Base-by-base conservation (phyloP, 1,140 invertebrate genomes). In the Pseudomyrmex dendroicus region DNA sequence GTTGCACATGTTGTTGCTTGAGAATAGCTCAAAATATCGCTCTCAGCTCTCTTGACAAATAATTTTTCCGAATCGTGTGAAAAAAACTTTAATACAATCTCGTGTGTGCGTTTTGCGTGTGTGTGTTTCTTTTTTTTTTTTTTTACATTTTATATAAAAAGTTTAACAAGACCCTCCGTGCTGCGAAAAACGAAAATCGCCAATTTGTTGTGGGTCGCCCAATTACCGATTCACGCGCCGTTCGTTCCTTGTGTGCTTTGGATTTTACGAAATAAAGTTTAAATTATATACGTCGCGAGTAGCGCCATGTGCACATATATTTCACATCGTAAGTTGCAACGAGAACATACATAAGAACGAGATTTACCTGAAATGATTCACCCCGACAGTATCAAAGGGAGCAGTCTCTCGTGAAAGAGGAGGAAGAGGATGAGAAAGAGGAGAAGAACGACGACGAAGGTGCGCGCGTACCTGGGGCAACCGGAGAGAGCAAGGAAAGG, bases 401-500 rank as follows among this genome's bases (percentile, higher is more conserved):
- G 56, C 72, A 83, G 63, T 76, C 72, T 44, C 70, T 70, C 50
- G 80, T 76, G 50, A 85, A 83, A 70, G 67, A 62, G 35, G 7
- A 35, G 35, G 35, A 35, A 35, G 7, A 35, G 35, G 35, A 35
- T 35, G 35, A 35, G 35, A 5, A 64, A 9, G 13, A 44, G 15
- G 62, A 64, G 25, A n/a, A 80, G 20, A 50, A 72, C 67, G 70
- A 46, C 12, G 74, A 68, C 46, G 25, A 64, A 25, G 15, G 48
- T 76, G 66, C 72, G 80, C 64, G 73, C 57, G 68, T 68, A 82
- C 84, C 84, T 70, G 63, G 12, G 48, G 73, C 52, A 48, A 35
- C 25, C 12, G 59, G 20, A 44, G 62, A n/a, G 46, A 52, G 35
- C 17, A 20, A 48, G 35, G 44, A 46, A 64, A 50, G 46, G 61